phyloP scores from a whole-genome alignment of 2,888 invertebrate species.

The Hirudinaria manillensis region DNA sequence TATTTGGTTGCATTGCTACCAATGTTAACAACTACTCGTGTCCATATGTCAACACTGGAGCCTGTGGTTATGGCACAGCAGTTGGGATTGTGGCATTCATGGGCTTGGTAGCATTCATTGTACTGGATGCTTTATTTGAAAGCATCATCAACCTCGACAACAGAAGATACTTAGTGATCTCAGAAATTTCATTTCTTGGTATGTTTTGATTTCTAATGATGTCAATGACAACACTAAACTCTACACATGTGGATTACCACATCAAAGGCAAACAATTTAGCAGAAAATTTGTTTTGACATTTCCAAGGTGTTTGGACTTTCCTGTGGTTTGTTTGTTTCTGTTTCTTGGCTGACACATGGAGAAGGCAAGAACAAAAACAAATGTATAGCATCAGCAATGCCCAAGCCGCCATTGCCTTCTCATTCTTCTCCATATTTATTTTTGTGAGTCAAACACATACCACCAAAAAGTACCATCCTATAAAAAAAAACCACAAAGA shows the following conservation, averaged over 20 bases:
- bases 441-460: constrained; percentile 70
- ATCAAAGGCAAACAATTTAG: not conserved
- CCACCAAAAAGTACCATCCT: not conserved
- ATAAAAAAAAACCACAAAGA: not conserved
- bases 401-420: constrained; percentile 90
- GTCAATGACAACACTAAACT: not conserved
- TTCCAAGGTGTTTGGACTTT: constrained; percentile 81
- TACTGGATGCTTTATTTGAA: constrained; percentile 84
- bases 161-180: constrained; percentile 87
- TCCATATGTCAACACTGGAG: constrained; percentile 81
- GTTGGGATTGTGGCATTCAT: constrained; percentile 86
- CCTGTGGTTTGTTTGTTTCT: constrained; percentile 89
- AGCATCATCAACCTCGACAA: constrained; percentile 84
- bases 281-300: not conserved
- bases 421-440: constrained; percentile 89
- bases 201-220: constrained; percentile 40
- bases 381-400: constrained; percentile 71
- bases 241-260: not conserved
- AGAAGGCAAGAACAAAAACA: constrained; percentile 61
- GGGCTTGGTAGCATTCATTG: constrained; percentile 70
- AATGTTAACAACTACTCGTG: constrained; percentile 73
- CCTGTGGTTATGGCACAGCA: constrained; percentile 77
- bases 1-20: constrained; percentile 90
- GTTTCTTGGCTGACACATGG: constrained; percentile 89
- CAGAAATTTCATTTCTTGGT: constrained; percentile 86